Evolutionary conservation across 2,888 invertebrate species (phyloP), one percentile per base, ranked within the genome.

Genomic region (Torymus aiolomorphi): DNA sequence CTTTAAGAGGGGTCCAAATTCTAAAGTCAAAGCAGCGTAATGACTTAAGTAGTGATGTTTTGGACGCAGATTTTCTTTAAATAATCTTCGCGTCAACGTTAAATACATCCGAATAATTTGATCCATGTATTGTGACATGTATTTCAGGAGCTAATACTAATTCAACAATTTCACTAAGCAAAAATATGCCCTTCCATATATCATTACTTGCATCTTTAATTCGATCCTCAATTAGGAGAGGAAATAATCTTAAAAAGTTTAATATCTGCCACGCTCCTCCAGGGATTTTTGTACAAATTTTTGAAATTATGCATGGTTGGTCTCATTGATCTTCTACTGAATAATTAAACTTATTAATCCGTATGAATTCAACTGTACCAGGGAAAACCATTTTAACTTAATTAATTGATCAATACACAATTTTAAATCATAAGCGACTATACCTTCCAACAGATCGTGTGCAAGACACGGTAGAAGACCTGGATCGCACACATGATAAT

Each of bases 11-110:
- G 84, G 85, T 8, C 84, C 83, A 69, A 80, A 84, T 72, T 76
- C 72, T 0, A 72, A n/a, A 18, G 84, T 83, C 31, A 85, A 8
- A 2, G 76, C 76, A 14, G 81, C 69, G 24, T 83, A 84, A 66
- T 85, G 84, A 0, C 31, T 66, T 13, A 84, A 14, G 56, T 76
- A 84, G 72, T 84, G 84, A 69, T 84, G 84, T 52, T 84, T 84
- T 42, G 82, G 84, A 14, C 80, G n/a, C n/a, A n/a, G n/a, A 57
- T 72, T 77, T 16, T 49, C n/a, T 1, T 81, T 16, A 76, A 82
- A 83, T 13, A 83, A 52, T 18, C 54, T 57, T 75, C 54, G 8
- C 74, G 83, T 80, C 52, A 54, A 84, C 84, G 11, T 83, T 79
- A 2, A 51, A 8, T 16, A 84, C 84, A n/a, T n/a, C n/a, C n/a